Base-by-base conservation (phyloP, 2,888 invertebrate genomes). In the Drosophila anceps region DNA sequence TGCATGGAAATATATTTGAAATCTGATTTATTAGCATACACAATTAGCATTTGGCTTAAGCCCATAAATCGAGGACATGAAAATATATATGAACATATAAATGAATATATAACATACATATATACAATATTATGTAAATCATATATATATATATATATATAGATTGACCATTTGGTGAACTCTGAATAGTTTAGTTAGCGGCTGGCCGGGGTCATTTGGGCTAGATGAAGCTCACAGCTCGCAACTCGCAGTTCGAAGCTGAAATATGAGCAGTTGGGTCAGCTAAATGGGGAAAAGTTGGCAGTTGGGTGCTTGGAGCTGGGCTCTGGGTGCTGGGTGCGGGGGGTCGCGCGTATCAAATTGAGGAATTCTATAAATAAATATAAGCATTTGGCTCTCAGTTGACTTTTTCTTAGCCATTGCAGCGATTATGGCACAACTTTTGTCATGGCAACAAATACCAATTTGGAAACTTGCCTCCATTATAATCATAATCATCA, bases 371-470 rank as follows among this genome's bases (percentile, higher is more conserved):
- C 68, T 78, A 78, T 79, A 81, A 81, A 81, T 79, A 76, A 81
- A 65, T 69, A 67, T 72, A 61, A 72, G 61, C 59, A 61, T 76
- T 80, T 66, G 66, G 72, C 55, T 53, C 37, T 37, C 29, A 37
- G 46, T 64, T 80, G 76, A 72, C 72, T 66, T 61, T 44, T 58
- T 44, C 60, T 41, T 55, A 50, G 4, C 63, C 48, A 71, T 59
- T 76, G 69, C 43, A 66, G 61, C 64, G 72, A 79, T 87, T 82
- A 74, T 79, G 79, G 67, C 67, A 29, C 39, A 76, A 88, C 71
- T 79, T 88, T 88, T 82, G 69, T 70, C 82, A 79, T 84, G 70
- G 76, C 27, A 77, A 77, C 65, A 71, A 86, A 83, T 74, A 46
- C 70, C 68, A 76, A 81, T 73, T 73, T 69, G 27, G 57, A 57